Base-by-base conservation (phyloP, 2,888 invertebrate species). In the Homarus gammarus region DNA sequence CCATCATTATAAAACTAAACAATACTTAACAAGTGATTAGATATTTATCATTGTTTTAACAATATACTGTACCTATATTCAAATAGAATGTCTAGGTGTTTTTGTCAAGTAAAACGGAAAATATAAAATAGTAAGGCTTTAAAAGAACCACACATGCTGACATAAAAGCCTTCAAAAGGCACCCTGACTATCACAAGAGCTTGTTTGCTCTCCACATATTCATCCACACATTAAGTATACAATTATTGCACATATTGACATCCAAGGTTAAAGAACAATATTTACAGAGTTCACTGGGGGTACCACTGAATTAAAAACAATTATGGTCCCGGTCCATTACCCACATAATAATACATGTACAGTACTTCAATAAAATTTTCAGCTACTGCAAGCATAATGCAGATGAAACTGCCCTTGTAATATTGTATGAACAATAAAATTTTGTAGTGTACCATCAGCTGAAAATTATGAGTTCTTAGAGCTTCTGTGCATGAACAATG, bases 161-260 rank as follows among this genome's bases (percentile, higher is more conserved):
- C 18, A 44, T 18, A 64, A 64, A 81, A 61, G 82, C 82, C 82
- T 82, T 82, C n/a, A 49, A 36, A 82, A 82, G 82, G 82, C 82
- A 82, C 82, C 82, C 82, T 82, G 82, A 82, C 70, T 82, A 82
- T 82, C 82, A 82, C 82, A 82, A 82, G 82, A 82, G 82, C 82
- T 44, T 82, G 6, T 27, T 31, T 70, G 68, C 70, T 82, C 82
- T 70, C n/a, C 82, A n/a, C 2, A 49, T 83, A 27, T 64, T 12
- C 70, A 40, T 83, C 27, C 36, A 83, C 0, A 72, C 38, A 64
- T 68, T 38, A 38, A n/a, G 12, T 33, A 49, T 27, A 70, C 10
- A 83, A 56, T 68, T 83, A 83, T 83, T 83, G 56, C 56, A 83
- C 56, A 83, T 33, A 81, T 33, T 56, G 8, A 49, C 36, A 51